Evolutionary conservation across 2,113 vertebrate species (phyloP), one percentile per base, ranked within the genome.

Genomic region (Centropristis striata): DNA sequence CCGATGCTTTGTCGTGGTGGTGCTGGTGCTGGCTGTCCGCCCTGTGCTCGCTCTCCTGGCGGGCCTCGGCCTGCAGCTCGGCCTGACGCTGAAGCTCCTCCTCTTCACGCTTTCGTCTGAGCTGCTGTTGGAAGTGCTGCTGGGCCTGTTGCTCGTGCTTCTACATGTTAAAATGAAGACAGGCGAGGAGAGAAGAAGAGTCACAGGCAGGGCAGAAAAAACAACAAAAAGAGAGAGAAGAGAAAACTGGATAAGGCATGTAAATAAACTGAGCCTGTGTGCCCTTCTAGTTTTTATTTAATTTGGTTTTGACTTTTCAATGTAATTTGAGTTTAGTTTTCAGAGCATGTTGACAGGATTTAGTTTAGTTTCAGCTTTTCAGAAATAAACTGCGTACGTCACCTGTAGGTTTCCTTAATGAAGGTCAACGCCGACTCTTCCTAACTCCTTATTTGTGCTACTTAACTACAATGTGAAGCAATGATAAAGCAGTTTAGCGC

Each of bases 111-210:
- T 95, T 92, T 11, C 96, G 94, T 18, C 97, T 93, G 83, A 98
- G 96, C 93, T 98, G 97, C 88, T 98, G 97, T 71, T 98, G 97
- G 88, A 95, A 97, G 76, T 95, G 97, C 61, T 97, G 96, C 94
- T 98, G 97, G 0, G 97, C 97, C 93, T 98, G 97, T 20, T 96
- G 96, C 89, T 98, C 97, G 2, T 98, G 97, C 88, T 96, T 96
- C 97, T 98, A 91, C 0, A 20, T 51, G 41, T 58, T 11, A 39
- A 57, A 63, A 78, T 46, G 10, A 51, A 58, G 15, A 73, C 15
- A 27, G 65, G 21, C 4, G 21, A 42, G 58, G 44, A 53, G 16
- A 70, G 1, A 2, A 1, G 5, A 25, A n/a, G 12, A 47, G 13
- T 59, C 18, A 69, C 2, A 64, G 44, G n/a, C 15, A 50, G 50